phyloP scores from a whole-genome alignment of 2,888 invertebrate species.

The Cacoxenus indagator region DNA sequence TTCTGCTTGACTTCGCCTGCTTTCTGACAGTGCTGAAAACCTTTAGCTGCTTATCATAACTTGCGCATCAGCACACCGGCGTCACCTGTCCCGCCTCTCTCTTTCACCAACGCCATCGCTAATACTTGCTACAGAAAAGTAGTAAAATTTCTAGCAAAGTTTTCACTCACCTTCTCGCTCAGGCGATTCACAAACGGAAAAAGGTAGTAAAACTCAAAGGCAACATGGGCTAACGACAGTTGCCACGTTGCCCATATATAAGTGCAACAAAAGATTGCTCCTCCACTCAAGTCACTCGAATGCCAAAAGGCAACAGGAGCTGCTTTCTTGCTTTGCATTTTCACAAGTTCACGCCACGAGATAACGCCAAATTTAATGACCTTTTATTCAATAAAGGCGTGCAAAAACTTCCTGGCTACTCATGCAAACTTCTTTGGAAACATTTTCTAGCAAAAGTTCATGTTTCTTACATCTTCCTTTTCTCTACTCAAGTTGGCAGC shows the following conservation, averaged over 20 bases:
- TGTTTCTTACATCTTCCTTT: too few relatives aligned
- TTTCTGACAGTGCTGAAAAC: conserved; percentile 42
- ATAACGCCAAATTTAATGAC: conserved; percentile 63
- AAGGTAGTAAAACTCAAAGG: conserved; percentile 51
- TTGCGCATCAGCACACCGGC: conserved; percentile 38
- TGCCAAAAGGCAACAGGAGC: background rate
- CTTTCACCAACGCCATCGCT: background rate
- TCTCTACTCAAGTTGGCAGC: too few relatives aligned
- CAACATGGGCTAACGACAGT: background rate
- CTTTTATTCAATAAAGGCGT: conserved; percentile 57
- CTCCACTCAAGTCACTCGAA: conserved; percentile 22
- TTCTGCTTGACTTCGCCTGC: conserved; percentile 60
- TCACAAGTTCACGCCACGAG: conserved; percentile 56
- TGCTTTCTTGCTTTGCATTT: conserved; percentile 34
- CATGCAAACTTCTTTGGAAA: too few relatives aligned
- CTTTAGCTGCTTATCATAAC: conserved; percentile 55
- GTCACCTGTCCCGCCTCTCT: background rate
- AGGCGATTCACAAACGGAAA: conserved; percentile 52
- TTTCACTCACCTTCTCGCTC: conserved; percentile 25
- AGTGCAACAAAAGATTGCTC: conserved; percentile 19
- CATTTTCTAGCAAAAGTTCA: too few relatives aligned
- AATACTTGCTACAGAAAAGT: conserved; percentile 39
- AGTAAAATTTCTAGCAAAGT: conserved; percentile 55
- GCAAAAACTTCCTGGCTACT: too few relatives aligned
- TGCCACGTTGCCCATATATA: background rate